Percentiles rank a stretch among this genome's conserved stretches.
Evolutionary conservation across 53 echinoderm and acorn worm genomes (phyloP).

Genomic region (Temnopleurus reevesii): DNA sequence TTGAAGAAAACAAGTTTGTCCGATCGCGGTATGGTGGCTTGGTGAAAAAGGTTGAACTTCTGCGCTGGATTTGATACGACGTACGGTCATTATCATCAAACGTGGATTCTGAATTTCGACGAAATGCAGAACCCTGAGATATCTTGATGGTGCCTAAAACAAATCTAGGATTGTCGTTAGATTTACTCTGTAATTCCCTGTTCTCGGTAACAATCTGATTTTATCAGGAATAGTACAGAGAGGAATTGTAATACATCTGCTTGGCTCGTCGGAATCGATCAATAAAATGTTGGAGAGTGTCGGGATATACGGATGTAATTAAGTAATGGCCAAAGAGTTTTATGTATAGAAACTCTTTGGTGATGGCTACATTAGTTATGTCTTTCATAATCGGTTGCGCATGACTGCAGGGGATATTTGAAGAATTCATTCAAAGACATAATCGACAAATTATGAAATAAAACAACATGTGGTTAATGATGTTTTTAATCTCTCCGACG

Average conservation of each 20-base stretch:
- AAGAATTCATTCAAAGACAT: not conserved
- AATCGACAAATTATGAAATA: no score
- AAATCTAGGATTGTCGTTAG: not conserved
- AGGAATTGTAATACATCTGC: not conserved
- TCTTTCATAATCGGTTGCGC: not conserved
- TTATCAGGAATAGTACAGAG: not conserved
- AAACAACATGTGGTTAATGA: no score
- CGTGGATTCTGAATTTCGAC: not conserved
- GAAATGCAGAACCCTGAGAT: not conserved
- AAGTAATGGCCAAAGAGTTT: not conserved
- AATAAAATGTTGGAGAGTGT: not conserved
- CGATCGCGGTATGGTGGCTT: not conserved
- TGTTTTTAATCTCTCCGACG: no score
- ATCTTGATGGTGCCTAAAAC: not conserved
- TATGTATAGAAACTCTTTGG: no score
- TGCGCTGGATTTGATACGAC: not conserved
- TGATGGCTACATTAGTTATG: no score
- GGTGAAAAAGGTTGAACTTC: not conserved
- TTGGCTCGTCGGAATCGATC: not conserved
- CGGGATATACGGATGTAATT: not conserved
- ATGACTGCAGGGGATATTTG: not conserved
- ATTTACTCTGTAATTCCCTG: no score
- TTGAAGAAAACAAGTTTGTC: not conserved
- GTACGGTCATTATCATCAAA: not conserved
- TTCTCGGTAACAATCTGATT: not conserved